phyloP scores from a whole-genome alignment of 2,888 invertebrate genomes.

The Hirtodrosophila alboralis region DNA sequence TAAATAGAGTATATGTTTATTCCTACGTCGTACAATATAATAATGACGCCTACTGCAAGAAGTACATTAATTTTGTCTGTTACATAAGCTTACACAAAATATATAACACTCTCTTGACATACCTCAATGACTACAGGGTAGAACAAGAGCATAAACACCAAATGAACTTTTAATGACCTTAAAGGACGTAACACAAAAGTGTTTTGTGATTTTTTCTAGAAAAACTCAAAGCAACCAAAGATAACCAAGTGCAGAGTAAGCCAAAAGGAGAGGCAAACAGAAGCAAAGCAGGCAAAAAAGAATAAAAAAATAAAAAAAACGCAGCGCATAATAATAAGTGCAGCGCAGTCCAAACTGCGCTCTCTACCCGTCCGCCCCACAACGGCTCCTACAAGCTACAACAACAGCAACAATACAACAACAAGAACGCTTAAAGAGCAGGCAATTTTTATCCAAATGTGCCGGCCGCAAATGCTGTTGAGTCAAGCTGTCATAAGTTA shows the following conservation, averaged over 20 bases:
- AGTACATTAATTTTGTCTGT: too few species aligned
- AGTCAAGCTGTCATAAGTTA: too few species aligned
- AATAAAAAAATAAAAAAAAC: too few species aligned
- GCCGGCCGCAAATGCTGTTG: conserved; percentile 42
- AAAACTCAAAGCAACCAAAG: conserved; percentile 39
- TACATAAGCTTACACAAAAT: neutral
- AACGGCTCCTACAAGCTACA: conserved; percentile 11
- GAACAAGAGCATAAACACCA: conserved; percentile 44
- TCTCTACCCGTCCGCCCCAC: conserved; percentile 44
- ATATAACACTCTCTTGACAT: neutral
- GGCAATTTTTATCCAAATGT: conserved; percentile 71
- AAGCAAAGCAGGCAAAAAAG: conserved; percentile 48
- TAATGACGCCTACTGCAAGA: too few species aligned
- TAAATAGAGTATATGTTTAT: too few species aligned
- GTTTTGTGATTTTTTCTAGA: conserved; percentile 68
- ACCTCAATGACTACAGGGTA: neutral
- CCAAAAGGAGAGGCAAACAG: conserved; percentile 35
- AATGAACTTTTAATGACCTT: conserved; percentile 78
- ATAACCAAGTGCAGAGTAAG: conserved; percentile 24
- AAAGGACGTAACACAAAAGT: conserved; percentile 78
- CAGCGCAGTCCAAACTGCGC: conserved; percentile 59
- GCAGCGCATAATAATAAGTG: conserved; percentile 76
- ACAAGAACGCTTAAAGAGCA: conserved; percentile 32
- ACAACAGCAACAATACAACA: conserved; percentile 31
- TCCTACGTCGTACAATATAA: too few species aligned